phyloP scores from a whole-genome alignment of 2,113 vertebrate genomes.

The Copsychus sechellarum region DNA sequence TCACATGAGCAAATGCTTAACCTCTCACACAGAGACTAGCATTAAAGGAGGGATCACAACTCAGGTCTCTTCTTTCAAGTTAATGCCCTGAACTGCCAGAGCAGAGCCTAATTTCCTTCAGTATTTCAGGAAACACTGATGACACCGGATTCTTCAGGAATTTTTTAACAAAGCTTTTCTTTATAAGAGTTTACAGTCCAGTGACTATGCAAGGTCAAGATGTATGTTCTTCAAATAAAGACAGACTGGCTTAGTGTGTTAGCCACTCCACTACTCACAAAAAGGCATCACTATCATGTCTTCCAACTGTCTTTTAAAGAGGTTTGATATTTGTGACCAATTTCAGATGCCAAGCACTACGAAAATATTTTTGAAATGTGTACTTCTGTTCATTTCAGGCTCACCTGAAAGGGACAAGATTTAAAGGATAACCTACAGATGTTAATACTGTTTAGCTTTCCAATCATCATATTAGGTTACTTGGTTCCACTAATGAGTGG shows the following conservation, averaged over 20 bases:
- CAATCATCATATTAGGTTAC: not conserved
- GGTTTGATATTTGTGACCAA: not conserved
- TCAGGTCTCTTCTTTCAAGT: not conserved
- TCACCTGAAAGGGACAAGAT: not conserved
- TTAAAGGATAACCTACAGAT: not conserved
- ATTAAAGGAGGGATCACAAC: not conserved
- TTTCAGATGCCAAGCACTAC: not conserved
- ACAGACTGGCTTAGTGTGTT: fast-evolving
- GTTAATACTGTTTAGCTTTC: not conserved
- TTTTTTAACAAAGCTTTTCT: not conserved
- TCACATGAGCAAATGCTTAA: not conserved
- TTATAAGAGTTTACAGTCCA: not conserved
- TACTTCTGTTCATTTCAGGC: not conserved
- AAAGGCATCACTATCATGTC: not conserved
- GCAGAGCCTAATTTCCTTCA: not conserved
- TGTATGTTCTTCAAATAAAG: not conserved
- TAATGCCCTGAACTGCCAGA: not conserved
- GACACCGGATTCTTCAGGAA: not conserved
- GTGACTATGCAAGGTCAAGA: not conserved
- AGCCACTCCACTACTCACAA: not conserved
- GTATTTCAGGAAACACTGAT: not conserved
- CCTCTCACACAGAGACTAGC: not conserved
- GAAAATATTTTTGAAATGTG: not conserved
- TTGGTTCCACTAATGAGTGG: not conserved
- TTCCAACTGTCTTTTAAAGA: not conserved